Evolutionary conservation across 2,113 vertebrate genomes (phyloP).

Genomic region (Perca flavescens): DNA sequence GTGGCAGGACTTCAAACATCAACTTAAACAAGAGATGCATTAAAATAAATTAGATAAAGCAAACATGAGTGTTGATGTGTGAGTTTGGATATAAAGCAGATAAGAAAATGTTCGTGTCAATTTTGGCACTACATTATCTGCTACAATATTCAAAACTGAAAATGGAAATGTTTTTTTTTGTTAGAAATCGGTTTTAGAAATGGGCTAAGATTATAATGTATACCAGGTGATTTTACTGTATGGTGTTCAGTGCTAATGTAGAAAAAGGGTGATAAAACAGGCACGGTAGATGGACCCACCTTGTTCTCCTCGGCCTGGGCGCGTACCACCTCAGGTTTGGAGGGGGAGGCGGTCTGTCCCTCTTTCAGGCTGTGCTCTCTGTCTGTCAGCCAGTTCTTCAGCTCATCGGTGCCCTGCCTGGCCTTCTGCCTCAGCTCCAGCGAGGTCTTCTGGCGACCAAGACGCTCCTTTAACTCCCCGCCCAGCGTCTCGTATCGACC

Average conservation of each 20-base stretch:
- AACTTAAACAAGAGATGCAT: background rate
- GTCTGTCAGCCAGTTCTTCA: slow-evolving; percentile 89
- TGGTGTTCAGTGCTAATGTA: background rate
- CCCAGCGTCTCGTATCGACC: slow-evolving; percentile 89
- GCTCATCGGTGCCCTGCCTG: slow-evolving; percentile 82
- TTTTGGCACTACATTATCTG: background rate
- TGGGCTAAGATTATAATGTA: background rate
- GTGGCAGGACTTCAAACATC: too few species aligned
- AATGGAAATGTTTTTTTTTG: background rate
- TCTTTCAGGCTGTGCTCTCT: slow-evolving; percentile 86
- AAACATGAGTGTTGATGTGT: background rate
- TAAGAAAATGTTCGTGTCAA: background rate
- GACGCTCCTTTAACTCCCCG: slow-evolving; percentile 82
- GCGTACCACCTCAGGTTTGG: slow-evolving; percentile 89
- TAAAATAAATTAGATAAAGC: background rate
- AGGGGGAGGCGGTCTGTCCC: slow-evolving; percentile 87
- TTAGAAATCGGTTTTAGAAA: background rate
- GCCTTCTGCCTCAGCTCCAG: slow-evolving; percentile 87
- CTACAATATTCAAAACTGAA: background rate
- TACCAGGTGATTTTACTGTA: background rate
- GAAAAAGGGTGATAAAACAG: background rate
- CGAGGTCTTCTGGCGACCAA: slow-evolving; percentile 83
- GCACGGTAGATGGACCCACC: slow-evolving; percentile 74
- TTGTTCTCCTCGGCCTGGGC: slow-evolving; percentile 96
- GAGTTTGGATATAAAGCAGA: background rate